Evolutionary conservation across 2,888 invertebrate genomes (phyloP), one percentile per base, ranked within the genome.

Genomic region (Dorcus parallelipipedus): DNA sequence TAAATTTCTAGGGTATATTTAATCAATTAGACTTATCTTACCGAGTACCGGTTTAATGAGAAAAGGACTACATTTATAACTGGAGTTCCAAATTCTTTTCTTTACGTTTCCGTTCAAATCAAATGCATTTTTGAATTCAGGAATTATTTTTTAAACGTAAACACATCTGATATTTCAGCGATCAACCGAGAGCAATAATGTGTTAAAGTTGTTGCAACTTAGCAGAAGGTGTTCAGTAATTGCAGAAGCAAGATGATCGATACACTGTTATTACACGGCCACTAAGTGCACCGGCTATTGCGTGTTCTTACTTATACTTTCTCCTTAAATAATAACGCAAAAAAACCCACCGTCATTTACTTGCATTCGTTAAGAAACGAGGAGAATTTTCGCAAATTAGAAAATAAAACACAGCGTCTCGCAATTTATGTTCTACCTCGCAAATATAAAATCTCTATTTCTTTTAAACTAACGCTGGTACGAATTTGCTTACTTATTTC

Each of bases 211-310:
- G 66, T 65, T 66, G 67, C 53, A 60, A 56, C 56, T 61, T 58
- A 52, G 58, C 66, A 67, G 66, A 69, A 69, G 69, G 71, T 69
- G 71, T 69, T 67, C 69, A 67, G 69, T 71, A 71, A 71, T 71
- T 71, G 69, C 69, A 69, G 71, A 66, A 71, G 67, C 68, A 63
- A 63, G 60, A 68, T 70, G 69, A 71, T 69, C 69, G 68, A 71
- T 71, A 69, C 67, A 67, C 68, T 71, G 69, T 69, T 71, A 71
- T 69, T 69, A 71, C 64, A 64, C 68, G 64, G 63, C 68, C 68
- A 67, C 68, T 69, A 70, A 70, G 69, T 67, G 69, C 68, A 68
- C 67, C 58, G 54, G 58, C 50, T 55, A 58, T 63, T 59, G 63
- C 63, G 63, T 63, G 64, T 60, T 63, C 59, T 41, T 52, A 52